Evolutionary conservation across 2,113 vertebrate genomes (phyloP), one percentile per base, ranked within the genome.

Genomic region (Plestiodon gilberti): DNA sequence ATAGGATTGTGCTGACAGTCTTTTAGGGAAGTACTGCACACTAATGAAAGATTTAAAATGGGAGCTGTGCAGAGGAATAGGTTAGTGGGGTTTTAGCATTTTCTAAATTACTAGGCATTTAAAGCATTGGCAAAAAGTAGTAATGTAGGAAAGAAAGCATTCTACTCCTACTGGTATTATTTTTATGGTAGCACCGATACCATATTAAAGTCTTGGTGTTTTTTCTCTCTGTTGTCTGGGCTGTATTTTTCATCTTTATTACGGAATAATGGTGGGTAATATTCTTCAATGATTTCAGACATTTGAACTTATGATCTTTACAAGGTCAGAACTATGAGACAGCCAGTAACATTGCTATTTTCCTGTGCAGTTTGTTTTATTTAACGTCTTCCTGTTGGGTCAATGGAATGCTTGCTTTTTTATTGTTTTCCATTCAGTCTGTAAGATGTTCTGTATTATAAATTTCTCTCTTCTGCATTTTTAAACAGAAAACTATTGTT

Each of bases 21-120:
- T 90, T 90, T 92, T 93, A 89, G 74, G 88, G 20, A 78, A 33
- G 61, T 0, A 30, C 91, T 91, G 90, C 92, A 67, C 83, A 67
- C 83, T 93, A 90, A 89, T 93, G 89, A 79, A 93, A 91, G 71
- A 84, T 90, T 93, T 93, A 83, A 93, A 93, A 90, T 81, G 33
- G 43, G 43, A 91, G 84, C 82, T 43, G 82, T 71, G 64, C 28
- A 80, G 69, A 83, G 18, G 78, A 90, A 65, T 73, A 90, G 69
- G 23, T 84, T 75, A 82, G n/a, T 75, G 83, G 89, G 33, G 3
- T 0, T 91, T 30, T 48, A 77, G 73, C 30, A 70, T 52, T 87
- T 81, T 20, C 61, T 82, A 85, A 86, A 84, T 89, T 91, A 82
- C 82, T 48, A 78, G 77, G 55, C 78, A 91, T 83, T 88, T 89